A percentile compares a stretch with the other conserved stretches of the same genome.
Conservation (phyloP, 2,797 vertebrate species). For the Telmatherina bonti region DNA sequence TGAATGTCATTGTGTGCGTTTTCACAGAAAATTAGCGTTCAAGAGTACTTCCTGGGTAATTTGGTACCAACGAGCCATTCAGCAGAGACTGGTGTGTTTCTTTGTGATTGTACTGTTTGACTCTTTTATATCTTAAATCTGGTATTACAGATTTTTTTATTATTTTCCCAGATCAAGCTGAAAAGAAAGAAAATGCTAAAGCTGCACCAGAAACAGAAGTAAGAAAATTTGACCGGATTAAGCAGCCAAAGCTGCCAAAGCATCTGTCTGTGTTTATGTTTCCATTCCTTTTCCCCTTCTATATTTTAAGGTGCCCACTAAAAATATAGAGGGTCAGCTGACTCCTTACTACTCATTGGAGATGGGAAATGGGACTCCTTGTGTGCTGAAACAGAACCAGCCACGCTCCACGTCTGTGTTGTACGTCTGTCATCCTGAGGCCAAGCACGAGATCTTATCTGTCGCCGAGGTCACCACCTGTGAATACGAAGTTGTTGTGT, state of each 20-base stretch:
- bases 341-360: constrained; percentile 92
- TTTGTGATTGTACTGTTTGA: neutral
- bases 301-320: constrained; percentile 87
- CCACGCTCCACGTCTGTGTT: constrained; percentile 90
- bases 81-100: constrained; percentile 84
- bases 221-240: neutral
- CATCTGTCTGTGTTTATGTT: neutral
- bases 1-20: constrained; percentile 11
- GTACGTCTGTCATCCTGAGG: constrained; percentile 97
- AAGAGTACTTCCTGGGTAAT: constrained; percentile 95
- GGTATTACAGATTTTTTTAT: neutral
- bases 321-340: constrained; percentile 98
- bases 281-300: neutral
- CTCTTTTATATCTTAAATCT: neutral
- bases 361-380: constrained; percentile 96
- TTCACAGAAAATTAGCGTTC: constrained; percentile 92
- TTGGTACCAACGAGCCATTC: constrained; percentile 76
- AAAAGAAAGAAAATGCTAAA: constrained; percentile 57
- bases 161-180: constrained; percentile 60
- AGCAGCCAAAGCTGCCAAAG: neutral
- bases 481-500: constrained; percentile 97
- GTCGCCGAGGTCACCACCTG: constrained; percentile 97
- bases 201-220: constrained; percentile 71
- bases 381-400: constrained; percentile 89
- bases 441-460: constrained; percentile 97